phyloP scores from a whole-genome alignment of 2,888 invertebrate genomes.

The Perizoma affinitatum region DNA sequence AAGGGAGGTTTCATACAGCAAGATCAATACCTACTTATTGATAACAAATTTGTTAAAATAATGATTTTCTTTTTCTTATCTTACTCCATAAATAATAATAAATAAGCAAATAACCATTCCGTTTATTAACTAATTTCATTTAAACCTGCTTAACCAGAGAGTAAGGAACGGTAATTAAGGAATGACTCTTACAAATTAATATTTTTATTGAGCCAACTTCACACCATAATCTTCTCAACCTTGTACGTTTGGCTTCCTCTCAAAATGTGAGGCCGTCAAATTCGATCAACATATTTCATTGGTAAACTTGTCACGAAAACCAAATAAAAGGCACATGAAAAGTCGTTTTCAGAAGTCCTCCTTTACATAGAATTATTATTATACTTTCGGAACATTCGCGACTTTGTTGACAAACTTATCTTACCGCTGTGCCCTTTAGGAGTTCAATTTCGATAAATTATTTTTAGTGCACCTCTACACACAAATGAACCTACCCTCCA shows the following conservation, averaged over 20 bases:
- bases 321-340: neutral
- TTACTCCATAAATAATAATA: too few species aligned
- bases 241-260: slow-evolving; percentile 18
- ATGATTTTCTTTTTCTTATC: too few species aligned
- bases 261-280: slow-evolving; percentile 7
- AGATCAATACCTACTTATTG: too few species aligned
- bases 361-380: too few species aligned
- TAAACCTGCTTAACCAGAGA: slow-evolving; percentile 17
- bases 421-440: too few species aligned
- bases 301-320: slow-evolving; percentile 11
- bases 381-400: too few species aligned
- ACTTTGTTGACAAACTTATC: too few species aligned
- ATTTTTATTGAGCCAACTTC: slow-evolving; percentile 15
- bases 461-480: too few species aligned
- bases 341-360: neutral
- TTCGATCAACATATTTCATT: slow-evolving; percentile 14
- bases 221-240: slow-evolving; percentile 6
- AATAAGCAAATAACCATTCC: neutral
- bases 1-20: too few species aligned
- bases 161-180: neutral
- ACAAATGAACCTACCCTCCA: too few species aligned
- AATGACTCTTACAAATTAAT: slow-evolving; percentile 20
- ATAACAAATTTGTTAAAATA: too few species aligned
- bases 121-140: slow-evolving; percentile 8
- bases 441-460: too few species aligned